Conservation (phyloP, 2,888 invertebrate species). For the Dolichomitus sp. region DNA sequence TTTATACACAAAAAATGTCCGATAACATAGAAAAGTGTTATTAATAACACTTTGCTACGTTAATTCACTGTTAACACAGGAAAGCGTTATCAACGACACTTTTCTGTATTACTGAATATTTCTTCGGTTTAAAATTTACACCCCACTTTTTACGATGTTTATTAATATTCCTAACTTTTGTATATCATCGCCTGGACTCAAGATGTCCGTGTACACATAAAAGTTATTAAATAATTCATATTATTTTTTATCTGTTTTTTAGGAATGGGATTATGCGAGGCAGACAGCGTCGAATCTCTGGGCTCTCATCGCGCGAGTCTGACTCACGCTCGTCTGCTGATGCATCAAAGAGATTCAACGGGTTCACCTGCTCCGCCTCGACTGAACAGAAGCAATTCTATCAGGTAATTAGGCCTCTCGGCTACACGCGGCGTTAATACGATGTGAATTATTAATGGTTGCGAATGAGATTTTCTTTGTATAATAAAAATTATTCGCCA, state of each 20-base stretch:
- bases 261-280: constrained; percentile 91
- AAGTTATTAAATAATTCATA: constrained; percentile 2
- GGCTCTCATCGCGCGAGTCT: constrained; percentile 91
- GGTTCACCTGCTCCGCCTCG: constrained; percentile 91
- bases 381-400: constrained; percentile 96
- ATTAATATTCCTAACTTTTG: not conserved
- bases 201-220: not conserved
- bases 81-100: too few relatives aligned
- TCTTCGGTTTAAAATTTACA: too few relatives aligned
- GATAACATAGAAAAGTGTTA: too few relatives aligned
- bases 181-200: not conserved
- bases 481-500: not conserved
- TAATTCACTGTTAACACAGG: too few relatives aligned
- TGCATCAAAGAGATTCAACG: constrained; percentile 87
- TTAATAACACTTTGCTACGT: too few relatives aligned
- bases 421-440: not conserved
- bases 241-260: constrained; percentile 25
- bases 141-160: not conserved
- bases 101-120: too few relatives aligned
- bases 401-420: constrained; percentile 89
- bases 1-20: too few relatives aligned
- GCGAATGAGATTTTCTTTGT: not conserved
- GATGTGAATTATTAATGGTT: not conserved
- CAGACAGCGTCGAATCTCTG: constrained; percentile 96
- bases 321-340: constrained; percentile 90